Conservation (phyloP, 2,888 invertebrate species). For the Diloba caeruleocephala region DNA sequence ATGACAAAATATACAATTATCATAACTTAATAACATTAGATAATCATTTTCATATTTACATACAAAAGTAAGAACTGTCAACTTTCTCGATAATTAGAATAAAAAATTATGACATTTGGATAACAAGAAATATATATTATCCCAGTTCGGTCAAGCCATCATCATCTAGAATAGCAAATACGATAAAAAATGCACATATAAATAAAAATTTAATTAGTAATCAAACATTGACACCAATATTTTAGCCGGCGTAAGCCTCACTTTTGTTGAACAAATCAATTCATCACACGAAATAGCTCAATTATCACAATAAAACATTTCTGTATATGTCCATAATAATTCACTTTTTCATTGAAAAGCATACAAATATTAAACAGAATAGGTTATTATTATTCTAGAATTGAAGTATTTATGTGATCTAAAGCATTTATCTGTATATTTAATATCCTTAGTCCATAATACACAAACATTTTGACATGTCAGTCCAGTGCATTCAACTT, state of each 20-base stretch:
- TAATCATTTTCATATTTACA: constrained; percentile 65
- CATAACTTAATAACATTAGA: constrained; percentile 52
- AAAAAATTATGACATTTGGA: constrained; percentile 1
- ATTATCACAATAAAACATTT: constrained; percentile 59
- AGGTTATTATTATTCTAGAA: background rate
- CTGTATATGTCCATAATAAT: constrained; percentile 21
- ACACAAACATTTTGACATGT: background rate
- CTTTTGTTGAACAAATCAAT: constrained; percentile 54
- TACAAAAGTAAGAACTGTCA: constrained; percentile 51
- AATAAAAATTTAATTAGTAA: background rate
- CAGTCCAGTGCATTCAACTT: too few relatives aligned
- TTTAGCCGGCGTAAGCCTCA: constrained; percentile 14
- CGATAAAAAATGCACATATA: background rate
- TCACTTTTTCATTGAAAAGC: background rate
- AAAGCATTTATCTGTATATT: too few relatives aligned
- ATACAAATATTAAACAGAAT: constrained; percentile 3
- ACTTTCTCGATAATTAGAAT: constrained; percentile 1
- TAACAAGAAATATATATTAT: background rate
- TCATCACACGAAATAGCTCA: constrained; percentile 31
- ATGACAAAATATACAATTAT: constrained; percentile 74
- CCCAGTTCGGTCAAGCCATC: background rate
- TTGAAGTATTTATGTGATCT: background rate
- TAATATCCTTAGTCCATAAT: background rate
- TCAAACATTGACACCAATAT: constrained; percentile 9
- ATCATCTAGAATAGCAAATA: constrained; percentile 2